Percentiles rank a stretch among this genome's conserved stretches.
Conservation (phyloP, 2,113 vertebrate species). For the Strix aluco region DNA sequence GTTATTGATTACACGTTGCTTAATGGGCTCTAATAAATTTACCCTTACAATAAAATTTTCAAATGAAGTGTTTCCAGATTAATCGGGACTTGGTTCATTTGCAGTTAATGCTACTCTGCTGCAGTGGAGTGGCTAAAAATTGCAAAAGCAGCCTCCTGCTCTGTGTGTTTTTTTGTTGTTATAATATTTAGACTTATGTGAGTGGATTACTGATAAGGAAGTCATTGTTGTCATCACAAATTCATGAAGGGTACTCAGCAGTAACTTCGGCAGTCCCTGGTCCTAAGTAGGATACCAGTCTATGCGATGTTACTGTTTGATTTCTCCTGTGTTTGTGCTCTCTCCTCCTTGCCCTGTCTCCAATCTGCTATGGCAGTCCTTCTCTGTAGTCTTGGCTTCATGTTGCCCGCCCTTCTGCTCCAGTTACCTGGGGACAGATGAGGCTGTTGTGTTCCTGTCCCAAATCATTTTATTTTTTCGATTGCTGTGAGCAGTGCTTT, state of each 20-base stretch:
- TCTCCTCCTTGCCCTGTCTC: neutral
- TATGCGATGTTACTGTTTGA: accelerated
- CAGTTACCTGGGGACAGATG: neutral
- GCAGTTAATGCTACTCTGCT: neutral
- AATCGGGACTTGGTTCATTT: neutral
- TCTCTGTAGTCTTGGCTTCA: neutral
- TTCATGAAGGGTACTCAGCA: neutral
- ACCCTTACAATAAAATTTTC: neutral
- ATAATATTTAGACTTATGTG: neutral
- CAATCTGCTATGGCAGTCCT: neutral
- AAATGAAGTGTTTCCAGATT: neutral
- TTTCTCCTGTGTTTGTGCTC: neutral
- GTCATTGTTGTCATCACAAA: neutral
- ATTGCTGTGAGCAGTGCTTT: neutral
- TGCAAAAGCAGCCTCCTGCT: neutral
- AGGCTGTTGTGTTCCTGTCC: neutral
- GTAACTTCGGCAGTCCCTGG: neutral
- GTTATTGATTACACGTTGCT: conserved; percentile 35
- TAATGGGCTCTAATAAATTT: conserved; percentile 11
- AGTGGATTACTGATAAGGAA: neutral
- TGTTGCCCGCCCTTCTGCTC: neutral
- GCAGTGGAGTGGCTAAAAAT: neutral
- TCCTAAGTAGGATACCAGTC: neutral
- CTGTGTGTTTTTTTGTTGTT: neutral
- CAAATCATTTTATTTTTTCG: neutral